Evolutionary conservation across 2,797 vertebrate species (phyloP).

Genomic region (Lepilemur septentrionalis): DNA sequence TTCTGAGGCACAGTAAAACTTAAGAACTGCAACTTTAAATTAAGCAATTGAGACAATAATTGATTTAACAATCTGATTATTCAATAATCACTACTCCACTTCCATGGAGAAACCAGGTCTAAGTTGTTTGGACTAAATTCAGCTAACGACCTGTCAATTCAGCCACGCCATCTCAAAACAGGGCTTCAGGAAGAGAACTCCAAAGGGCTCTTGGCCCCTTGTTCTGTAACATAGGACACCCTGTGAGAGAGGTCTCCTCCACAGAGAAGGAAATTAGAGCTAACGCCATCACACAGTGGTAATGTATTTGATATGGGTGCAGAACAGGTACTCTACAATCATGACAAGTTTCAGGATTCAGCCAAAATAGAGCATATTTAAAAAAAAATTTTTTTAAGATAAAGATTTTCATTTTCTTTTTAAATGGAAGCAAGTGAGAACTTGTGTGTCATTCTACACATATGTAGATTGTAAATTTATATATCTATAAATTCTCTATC

Average conservation of each 20-base stretch:
- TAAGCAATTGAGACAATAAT: slow-evolving; percentile 5
- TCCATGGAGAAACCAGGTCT: neutral
- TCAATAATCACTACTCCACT: neutral
- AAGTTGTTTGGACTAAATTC: slow-evolving; percentile 3
- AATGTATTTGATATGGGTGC: neutral
- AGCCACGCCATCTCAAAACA: neutral
- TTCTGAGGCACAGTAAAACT: neutral
- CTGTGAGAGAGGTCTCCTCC: neutral
- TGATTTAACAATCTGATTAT: neutral
- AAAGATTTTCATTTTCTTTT: neutral
- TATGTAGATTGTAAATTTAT: neutral
- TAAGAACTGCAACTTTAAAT: neutral
- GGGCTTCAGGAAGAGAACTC: neutral
- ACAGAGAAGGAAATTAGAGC: neutral
- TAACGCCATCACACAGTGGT: neutral
- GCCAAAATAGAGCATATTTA: neutral
- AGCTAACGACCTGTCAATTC: neutral
- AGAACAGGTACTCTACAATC: neutral
- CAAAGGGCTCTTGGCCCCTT: neutral
- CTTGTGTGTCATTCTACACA: neutral
- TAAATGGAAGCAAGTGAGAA: neutral
- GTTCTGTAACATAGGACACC: neutral
- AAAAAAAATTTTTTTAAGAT: neutral
- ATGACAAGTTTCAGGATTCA: neutral
- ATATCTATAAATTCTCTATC: neutral